Percentiles rank a stretch among this genome's conserved stretches.
Evolutionary conservation across 2,888 invertebrate genomes (phyloP).

Genomic region (Drosophila melanosoma): DNA sequence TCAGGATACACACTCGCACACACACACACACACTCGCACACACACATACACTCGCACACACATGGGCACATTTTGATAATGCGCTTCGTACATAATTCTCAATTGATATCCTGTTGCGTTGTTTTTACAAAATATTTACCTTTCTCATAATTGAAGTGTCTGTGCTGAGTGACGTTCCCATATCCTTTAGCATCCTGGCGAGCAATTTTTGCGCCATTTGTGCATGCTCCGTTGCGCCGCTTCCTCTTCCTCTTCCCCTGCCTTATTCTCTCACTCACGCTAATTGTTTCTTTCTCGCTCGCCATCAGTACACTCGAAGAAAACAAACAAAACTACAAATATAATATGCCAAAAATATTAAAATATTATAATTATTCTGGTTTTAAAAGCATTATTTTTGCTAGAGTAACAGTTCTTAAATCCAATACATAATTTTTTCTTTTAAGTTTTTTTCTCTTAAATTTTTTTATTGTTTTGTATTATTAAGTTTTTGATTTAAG

Average conservation of each 20-base stretch:
- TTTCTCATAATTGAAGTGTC: conserved; percentile 81
- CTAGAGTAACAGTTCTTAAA: not conserved
- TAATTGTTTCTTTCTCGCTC: not conserved
- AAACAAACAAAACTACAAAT: not conserved
- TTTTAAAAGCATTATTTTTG: not conserved
- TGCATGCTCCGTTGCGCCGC: conserved; percentile 13
- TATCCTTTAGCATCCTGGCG: conserved; percentile 59
- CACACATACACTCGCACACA: conserved; percentile 30
- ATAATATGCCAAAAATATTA: not conserved
- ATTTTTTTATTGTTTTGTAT: not conserved
- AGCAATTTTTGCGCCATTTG: conserved; percentile 76
- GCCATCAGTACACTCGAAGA: not conserved
- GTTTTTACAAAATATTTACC: conserved; percentile 84
- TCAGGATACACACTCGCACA: conserved; percentile 26
- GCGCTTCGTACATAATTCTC: conserved; percentile 71
- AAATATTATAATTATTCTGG: not conserved
- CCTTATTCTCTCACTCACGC: not conserved
- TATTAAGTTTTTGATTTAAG: not conserved
- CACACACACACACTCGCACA: conserved; percentile 11
- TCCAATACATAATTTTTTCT: not conserved
- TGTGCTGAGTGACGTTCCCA: conserved; percentile 50
- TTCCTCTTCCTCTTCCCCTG: not conserved
- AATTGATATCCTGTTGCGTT: conserved; percentile 84
- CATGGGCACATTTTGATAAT: conserved; percentile 78
- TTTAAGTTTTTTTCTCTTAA: not conserved